Evolutionary conservation across 2,113 vertebrate species (phyloP), one percentile per base, ranked within the genome.

Genomic region (Neotoma lepida): DNA sequence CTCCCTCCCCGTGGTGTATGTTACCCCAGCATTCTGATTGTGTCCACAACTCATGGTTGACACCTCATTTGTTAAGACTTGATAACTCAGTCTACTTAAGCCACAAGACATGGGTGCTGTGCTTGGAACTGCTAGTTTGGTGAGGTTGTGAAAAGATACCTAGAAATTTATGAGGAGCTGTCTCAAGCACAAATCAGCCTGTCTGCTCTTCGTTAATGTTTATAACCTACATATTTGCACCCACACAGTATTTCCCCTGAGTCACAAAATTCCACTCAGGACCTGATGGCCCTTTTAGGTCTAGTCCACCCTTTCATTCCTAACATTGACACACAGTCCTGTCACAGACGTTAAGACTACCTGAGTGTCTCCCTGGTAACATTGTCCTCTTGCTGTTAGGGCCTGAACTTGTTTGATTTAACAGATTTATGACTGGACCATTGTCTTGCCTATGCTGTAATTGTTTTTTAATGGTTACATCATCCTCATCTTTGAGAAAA

Each of bases 401-500:
- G n/a, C 44, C 41, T 82, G 51, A 87, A 7, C 44, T 89, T 93
- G 22, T 28, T 77, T 95, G 44, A 56, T 56, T 94, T 51, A 93
- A 35, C 24, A 86, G 85, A 91, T 89, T 95, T 93, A 68, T 93
- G 92, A 39, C 26, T 22, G 87, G 61, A 90, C 51, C 7, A 73
- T 71, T 73, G 28, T 46, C n/a, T 54, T 82, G 35, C 61, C 63
- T 78, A 2, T 56, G 85, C 44, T 92, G 49, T 78, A 89, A 89
- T 89, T 41, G 9, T 44, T 84, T 92, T 93, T 86, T 66, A 35
- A 85, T 10, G 66, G n/a, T 68, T 86, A n/a, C 2, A 44, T 88
- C n/a, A 81, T 94, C 94, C 93, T 88, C n/a, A 46, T 96, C 24
- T 86, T 44, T 94, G 61, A 91, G 89, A 89, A 89, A 84, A 86